These are phyloP conservation scores for Mantis religiosa DNA, from an alignment of 2,888 invertebrate species.

Conservation along the genomic window DNA sequence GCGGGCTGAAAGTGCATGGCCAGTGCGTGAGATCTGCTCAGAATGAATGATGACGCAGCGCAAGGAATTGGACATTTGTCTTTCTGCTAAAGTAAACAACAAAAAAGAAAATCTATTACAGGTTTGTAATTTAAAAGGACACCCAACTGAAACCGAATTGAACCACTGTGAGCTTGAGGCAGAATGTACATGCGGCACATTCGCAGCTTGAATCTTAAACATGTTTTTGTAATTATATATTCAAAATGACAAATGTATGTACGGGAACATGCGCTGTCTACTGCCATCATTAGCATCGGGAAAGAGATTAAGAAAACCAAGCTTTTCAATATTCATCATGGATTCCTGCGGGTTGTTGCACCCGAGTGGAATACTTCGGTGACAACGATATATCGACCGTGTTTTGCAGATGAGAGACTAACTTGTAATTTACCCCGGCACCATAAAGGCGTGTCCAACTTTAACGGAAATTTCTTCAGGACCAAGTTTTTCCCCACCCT, in stretches of 20 bases:
- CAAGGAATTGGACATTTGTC: not conserved
- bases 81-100: not conserved
- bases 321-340: not conserved
- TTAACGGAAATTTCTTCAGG: not conserved
- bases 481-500: not conserved
- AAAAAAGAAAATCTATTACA: not conserved
- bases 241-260: not conserved
- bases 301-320: not conserved
- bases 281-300: not conserved
- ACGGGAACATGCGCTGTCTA: not conserved
- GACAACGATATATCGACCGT: not conserved
- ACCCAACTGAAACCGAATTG: not conserved
- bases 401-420: not conserved
- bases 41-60: not conserved
- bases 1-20: not conserved
- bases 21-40: not conserved
- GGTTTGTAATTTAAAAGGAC: not conserved
- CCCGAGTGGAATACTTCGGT: not conserved
- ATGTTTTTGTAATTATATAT: not conserved
- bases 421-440: not conserved
- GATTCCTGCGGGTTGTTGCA: no score
- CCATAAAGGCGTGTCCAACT: not conserved
- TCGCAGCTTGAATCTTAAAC: not conserved
- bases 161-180: not conserved
- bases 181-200: not conserved